phyloP scores from a whole-genome alignment of 2,113 vertebrate genomes.

The Kobus ellipsiprymnus region DNA sequence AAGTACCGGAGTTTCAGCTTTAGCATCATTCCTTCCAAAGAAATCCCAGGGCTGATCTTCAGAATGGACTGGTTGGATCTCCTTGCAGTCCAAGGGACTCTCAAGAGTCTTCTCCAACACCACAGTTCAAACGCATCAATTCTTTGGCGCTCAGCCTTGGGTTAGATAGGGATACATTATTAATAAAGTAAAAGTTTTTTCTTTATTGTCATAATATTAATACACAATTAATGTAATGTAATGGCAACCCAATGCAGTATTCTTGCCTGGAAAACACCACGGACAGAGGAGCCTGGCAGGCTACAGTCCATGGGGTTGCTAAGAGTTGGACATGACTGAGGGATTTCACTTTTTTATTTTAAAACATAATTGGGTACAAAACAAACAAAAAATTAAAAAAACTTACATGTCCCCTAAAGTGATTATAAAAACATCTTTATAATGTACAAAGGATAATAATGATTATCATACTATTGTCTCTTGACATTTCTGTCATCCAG shows the following conservation, averaged over 20 bases:
- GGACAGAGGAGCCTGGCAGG: neutral
- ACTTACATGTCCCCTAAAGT: neutral
- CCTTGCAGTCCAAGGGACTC: too few species aligned
- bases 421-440: neutral
- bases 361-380: neutral
- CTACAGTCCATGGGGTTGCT: neutral
- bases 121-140: too few species aligned
- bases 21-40: too few species aligned
- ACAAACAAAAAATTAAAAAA: neutral
- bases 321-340: neutral
- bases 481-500: neutral
- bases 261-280: neutral
- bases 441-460: neutral
- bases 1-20: too few species aligned
- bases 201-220: neutral
- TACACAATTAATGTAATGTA: neutral
- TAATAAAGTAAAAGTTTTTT: neutral
- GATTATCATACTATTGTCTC: neutral
- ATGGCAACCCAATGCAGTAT: neutral
- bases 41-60: too few species aligned
- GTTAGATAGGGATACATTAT: neutral
- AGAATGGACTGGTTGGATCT: too few species aligned
- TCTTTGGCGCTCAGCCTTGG: neutral
- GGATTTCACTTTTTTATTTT: neutral
- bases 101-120: too few species aligned